Evolutionary conservation across 2,888 invertebrate species (phyloP), one percentile per base, ranked within the genome.

Genomic region (Bruchidius siliquastri): DNA sequence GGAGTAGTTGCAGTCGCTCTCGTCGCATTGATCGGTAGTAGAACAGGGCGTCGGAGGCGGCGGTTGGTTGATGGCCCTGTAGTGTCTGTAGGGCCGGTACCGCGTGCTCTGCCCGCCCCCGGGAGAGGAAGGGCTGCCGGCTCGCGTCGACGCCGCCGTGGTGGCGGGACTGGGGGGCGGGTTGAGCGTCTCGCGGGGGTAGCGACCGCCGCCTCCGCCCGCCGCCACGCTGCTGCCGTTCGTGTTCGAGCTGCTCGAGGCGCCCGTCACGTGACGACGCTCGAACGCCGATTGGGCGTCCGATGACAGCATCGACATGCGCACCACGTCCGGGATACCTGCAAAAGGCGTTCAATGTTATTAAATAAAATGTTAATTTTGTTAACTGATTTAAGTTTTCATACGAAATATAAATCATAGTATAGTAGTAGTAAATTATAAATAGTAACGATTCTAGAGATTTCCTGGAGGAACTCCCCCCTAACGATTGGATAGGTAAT

Each of bases 11-110:
- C 91, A 92, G 82, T 96, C 96, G 22, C 94, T 94, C 86, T 96
- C 96, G 85, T 96, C 95, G 82, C 96, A 97, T 78, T 97, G 95
- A 80, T 97, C 97, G 66, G 97, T 97, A 66, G 97, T 97, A 79
- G 96, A 96, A 84, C 96, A 97, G 0, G 97, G 97, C 22, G 97
- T 97, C 18, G 97, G 97, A 26, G 97, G 97, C 8, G 97, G 97
- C 0, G 96, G 95, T 85, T 94, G 94, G 87, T 92, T 93, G 76
- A 93, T 93, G 78, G 91, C 89, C 79, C 91, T 82, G 76, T 94
- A 81, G 73, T 82, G 80, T 21, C 80, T 77, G 73, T 83, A 83
- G 0, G 83, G 83, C 20, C 81, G 79, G 73, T 94, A 92, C 20
- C 91, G 88, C 10, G 49, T 18, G 49, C 49, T 49, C 18, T 49